phyloP scores from a whole-genome alignment of 1,140 invertebrate species.

The Listronotus oregonensis region DNA sequence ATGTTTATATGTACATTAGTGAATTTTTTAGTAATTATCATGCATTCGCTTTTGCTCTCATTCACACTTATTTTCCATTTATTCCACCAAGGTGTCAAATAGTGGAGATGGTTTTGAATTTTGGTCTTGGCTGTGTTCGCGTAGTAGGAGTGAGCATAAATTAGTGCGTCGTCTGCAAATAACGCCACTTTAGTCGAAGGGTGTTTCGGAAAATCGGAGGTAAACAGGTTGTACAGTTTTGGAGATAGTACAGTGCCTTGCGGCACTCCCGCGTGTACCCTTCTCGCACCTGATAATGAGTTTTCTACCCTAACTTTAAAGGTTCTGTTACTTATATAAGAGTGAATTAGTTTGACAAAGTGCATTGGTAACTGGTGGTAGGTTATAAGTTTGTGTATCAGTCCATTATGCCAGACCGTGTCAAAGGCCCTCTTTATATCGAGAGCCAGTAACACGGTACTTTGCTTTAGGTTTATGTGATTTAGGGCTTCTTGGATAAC shows the following conservation, averaged over 20 bases:
- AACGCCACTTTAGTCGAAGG: too few relatives aligned
- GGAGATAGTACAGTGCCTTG: slow-evolving; percentile 43
- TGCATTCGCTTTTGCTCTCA: too few relatives aligned
- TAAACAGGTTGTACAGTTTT: slow-evolving; percentile 41
- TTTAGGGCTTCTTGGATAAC: slow-evolving; percentile 15
- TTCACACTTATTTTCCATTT: too few relatives aligned
- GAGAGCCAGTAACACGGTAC: slow-evolving; percentile 40
- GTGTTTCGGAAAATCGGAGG: slow-evolving; percentile 22
- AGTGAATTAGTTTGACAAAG: slow-evolving; percentile 39
- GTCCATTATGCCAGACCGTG: slow-evolving; percentile 47
- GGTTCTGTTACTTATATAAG: slow-evolving; percentile 41
- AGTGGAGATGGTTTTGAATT: too few relatives aligned
- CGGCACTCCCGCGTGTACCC: slow-evolving; percentile 40
- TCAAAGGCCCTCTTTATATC: slow-evolving; percentile 53
- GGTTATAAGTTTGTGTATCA: slow-evolving; percentile 46
- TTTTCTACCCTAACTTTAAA: slow-evolving; percentile 44
- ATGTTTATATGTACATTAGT: too few relatives aligned
- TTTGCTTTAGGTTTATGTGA: slow-evolving; percentile 4
- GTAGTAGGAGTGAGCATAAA: too few relatives aligned
- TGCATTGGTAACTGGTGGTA: slow-evolving; percentile 16
- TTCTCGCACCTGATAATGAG: slow-evolving; percentile 26
- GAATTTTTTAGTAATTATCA: too few relatives aligned
- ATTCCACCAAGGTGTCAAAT: too few relatives aligned
- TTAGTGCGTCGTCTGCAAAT: too few relatives aligned
- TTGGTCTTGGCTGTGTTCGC: too few relatives aligned